phyloP scores from a whole-genome alignment of 2,888 invertebrate species.

The Chrysotoxum bicinctum region DNA sequence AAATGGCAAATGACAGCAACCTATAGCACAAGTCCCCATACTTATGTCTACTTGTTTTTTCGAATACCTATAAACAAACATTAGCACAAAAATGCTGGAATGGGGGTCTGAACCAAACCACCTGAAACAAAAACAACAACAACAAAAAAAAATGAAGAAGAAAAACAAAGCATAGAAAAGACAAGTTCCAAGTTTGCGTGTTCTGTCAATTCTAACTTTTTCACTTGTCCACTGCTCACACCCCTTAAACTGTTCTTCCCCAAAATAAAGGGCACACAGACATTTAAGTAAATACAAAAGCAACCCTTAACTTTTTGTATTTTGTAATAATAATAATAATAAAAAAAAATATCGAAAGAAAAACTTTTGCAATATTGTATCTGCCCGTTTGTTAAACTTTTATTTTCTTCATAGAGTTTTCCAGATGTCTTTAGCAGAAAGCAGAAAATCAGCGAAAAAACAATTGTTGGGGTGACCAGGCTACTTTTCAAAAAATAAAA shows the following conservation, averaged over 20 bases:
- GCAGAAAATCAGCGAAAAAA: conserved; percentile 2
- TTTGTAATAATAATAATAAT: conserved; percentile 6
- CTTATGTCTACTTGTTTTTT: conserved; percentile 21
- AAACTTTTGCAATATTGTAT: conserved; percentile 70
- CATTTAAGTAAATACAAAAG: conserved; percentile 68
- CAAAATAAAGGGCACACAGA: conserved; percentile 32
- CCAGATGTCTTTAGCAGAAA: conserved; percentile 38
- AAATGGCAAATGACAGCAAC: conserved; percentile 42
- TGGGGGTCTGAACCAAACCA: neutral
- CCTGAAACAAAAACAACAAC: neutral
- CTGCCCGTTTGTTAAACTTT: conserved; percentile 40
- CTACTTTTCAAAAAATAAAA: neutral
- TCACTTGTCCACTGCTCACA: conserved; percentile 59
- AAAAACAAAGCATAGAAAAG: conserved; percentile 15
- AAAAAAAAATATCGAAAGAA: conserved; percentile 33
- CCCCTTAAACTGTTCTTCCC: neutral
- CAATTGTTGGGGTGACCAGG: conserved; percentile 7
- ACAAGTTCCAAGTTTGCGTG: conserved; percentile 69
- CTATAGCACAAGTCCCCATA: conserved; percentile 51
- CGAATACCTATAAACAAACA: conserved; percentile 39
- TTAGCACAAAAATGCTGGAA: conserved; percentile 18
- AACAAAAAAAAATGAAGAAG: neutral
- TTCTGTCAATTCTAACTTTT: conserved; percentile 72
- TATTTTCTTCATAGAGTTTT: conserved; percentile 9
- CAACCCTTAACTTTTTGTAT: conserved; percentile 65